These are phyloP conservation scores for Strigamia maritima DNA, from an alignment of 2,888 invertebrate species.

Conservation along the genomic window DNA sequence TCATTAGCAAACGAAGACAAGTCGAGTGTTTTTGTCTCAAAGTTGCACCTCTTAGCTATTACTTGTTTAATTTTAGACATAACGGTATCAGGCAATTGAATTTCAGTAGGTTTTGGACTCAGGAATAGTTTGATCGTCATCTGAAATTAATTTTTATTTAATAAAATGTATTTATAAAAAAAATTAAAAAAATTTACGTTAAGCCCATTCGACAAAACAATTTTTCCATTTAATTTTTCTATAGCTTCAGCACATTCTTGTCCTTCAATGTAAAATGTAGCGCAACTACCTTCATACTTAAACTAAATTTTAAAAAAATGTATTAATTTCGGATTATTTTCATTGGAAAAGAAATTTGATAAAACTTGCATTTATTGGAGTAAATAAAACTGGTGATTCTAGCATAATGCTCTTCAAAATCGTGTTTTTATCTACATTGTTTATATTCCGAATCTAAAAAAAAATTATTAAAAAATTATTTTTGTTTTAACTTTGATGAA, in stretches of 20 bases:
- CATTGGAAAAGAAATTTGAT: neutral
- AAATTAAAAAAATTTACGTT: neutral
- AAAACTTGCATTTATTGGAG: neutral
- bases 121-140: neutral
- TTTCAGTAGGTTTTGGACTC: neutral
- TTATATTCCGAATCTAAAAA: neutral
- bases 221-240: neutral
- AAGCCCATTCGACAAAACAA: neutral
- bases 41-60: neutral
- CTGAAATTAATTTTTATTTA: neutral
- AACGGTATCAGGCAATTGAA: neutral
- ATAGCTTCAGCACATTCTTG: neutral
- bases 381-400: neutral
- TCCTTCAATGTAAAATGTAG: neutral
- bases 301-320: neutral
- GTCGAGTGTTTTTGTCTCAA: neutral
- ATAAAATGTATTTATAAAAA: neutral
- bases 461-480: neutral
- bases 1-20: neutral
- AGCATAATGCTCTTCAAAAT: neutral
- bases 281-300: neutral
- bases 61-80: neutral
- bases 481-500: neutral
- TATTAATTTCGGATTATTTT: neutral
- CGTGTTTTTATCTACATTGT: neutral